phyloP scores from a whole-genome alignment of 2,113 vertebrate genomes.

The Cephalopholis sonnerati region DNA sequence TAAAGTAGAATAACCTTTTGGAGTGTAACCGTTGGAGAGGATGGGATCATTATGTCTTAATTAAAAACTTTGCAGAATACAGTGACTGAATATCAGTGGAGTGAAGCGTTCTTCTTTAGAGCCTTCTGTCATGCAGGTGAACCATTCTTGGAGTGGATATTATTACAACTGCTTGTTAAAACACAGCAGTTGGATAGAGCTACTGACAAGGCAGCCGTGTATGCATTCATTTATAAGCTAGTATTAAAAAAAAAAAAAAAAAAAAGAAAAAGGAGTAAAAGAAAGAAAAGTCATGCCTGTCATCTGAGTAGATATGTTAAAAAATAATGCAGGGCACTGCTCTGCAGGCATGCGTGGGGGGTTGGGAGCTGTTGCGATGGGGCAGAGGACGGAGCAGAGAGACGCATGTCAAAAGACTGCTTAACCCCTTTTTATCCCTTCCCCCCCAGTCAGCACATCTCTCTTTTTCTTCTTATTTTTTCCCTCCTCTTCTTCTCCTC shows the following conservation, averaged over 20 bases:
- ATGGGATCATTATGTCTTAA: neutral
- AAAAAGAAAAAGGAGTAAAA: conserved; percentile 32
- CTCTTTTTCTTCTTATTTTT: conserved; percentile 30
- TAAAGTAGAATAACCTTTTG: conserved; percentile 30
- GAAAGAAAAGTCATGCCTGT: conserved; percentile 68
- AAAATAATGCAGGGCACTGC: conserved; percentile 66
- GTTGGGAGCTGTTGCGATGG: neutral
- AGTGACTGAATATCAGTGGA: conserved; percentile 56
- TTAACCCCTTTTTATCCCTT: conserved; percentile 28
- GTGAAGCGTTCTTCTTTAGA: conserved; percentile 56
- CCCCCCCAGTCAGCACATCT: conserved; percentile 8
- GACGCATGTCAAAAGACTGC: conserved; percentile 40
- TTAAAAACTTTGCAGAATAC: conserved; percentile 50
- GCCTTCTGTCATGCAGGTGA: conserved; percentile 77
- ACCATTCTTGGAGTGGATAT: conserved; percentile 63
- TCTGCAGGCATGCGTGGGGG: conserved; percentile 69
- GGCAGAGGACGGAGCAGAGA: conserved; percentile 44
- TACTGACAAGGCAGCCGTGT: conserved; percentile 71
- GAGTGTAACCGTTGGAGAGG: conserved; percentile 12
- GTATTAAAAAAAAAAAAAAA: conserved; percentile 31
- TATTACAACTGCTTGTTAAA: conserved; percentile 66
- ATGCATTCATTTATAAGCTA: conserved; percentile 68
- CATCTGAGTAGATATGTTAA: conserved; percentile 47
- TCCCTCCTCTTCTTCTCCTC: conserved; percentile 8
- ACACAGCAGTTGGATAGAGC: conserved; percentile 63